Percentiles rank a stretch among this genome's conserved stretches.
Conservation (phyloP, 2,888 invertebrate species). For the Erynnis tages region DNA sequence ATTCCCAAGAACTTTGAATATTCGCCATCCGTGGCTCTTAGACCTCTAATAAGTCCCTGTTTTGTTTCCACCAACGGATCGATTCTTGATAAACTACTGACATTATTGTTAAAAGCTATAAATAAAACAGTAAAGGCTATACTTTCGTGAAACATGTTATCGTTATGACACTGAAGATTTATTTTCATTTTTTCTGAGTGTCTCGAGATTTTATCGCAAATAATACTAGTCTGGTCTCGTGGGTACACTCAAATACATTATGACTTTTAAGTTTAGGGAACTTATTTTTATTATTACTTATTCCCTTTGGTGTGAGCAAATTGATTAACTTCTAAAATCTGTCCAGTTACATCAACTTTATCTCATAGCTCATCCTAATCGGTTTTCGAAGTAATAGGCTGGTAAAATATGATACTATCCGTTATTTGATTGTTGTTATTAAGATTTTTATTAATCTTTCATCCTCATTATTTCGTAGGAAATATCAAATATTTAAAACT, state of each 20-base stretch:
- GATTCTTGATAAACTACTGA: background rate
- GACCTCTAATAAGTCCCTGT: conserved; percentile 40
- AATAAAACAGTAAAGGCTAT: background rate
- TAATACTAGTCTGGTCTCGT: background rate
- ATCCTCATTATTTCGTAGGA: too few species aligned
- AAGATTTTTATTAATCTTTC: too few species aligned
- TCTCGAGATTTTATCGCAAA: background rate
- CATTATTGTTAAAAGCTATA: background rate
- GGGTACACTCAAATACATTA: background rate
- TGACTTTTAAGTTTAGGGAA: too few species aligned
- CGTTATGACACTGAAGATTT: background rate
- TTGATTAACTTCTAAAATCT: too few species aligned
- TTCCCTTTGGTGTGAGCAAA: too few species aligned
- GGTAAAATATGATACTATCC: too few species aligned
- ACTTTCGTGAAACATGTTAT: conserved; percentile 3
- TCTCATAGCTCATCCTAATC: too few species aligned
- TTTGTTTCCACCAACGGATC: conserved; percentile 35
- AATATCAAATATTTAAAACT: too few species aligned
- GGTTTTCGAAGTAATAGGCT: too few species aligned
- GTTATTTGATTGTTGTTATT: too few species aligned
- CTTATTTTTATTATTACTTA: too few species aligned
- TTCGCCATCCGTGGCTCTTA: conserved; percentile 40
- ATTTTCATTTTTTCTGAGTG: background rate
- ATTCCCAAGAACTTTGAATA: conserved; percentile 48
- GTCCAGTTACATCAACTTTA: too few species aligned